phyloP scores from a whole-genome alignment of 2,888 invertebrate species.

The Proisotoma minuta region DNA sequence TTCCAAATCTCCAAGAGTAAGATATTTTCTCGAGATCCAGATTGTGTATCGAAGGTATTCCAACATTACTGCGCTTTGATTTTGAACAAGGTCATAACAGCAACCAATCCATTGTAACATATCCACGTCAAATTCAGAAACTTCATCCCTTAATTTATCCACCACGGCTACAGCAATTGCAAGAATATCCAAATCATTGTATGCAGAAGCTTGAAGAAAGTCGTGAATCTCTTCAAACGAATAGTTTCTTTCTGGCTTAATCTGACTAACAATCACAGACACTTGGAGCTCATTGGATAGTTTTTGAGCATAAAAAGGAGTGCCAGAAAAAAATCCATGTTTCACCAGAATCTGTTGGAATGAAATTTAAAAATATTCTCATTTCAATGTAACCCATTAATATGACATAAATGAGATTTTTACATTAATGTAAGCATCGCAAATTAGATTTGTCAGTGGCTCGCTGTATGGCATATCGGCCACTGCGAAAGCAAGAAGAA shows the following conservation, averaged over 20 bases:
- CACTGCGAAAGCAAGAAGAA: constrained; percentile 37
- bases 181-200: constrained; percentile 36
- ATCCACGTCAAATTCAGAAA: constrained; percentile 33
- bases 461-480: constrained; percentile 26
- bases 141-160: constrained; percentile 33
- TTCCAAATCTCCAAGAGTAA: constrained; percentile 26
- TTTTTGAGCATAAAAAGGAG: constrained; percentile 42
- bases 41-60: constrained; percentile 35
- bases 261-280: constrained; percentile 35
- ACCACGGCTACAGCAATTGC: constrained; percentile 37
- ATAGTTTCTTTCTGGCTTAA: constrained; percentile 19
- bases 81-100: constrained; percentile 27
- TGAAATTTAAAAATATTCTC: background rate
- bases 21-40: constrained; percentile 38
- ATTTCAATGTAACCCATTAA: background rate
- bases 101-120: constrained; percentile 41
- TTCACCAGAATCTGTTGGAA: constrained; percentile 37
- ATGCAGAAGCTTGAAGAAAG: constrained; percentile 27
- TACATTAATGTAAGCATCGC: constrained; percentile 35
- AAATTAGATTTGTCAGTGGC: constrained; percentile 31
- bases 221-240: constrained; percentile 21
- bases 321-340: constrained; percentile 23
- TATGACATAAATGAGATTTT: background rate
- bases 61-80: constrained; percentile 32
- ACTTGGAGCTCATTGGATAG: constrained; percentile 32